Evolutionary conservation across 2,888 invertebrate species (phyloP), one percentile per base, ranked within the genome.

Genomic region (Mythimna lalbum): DNA sequence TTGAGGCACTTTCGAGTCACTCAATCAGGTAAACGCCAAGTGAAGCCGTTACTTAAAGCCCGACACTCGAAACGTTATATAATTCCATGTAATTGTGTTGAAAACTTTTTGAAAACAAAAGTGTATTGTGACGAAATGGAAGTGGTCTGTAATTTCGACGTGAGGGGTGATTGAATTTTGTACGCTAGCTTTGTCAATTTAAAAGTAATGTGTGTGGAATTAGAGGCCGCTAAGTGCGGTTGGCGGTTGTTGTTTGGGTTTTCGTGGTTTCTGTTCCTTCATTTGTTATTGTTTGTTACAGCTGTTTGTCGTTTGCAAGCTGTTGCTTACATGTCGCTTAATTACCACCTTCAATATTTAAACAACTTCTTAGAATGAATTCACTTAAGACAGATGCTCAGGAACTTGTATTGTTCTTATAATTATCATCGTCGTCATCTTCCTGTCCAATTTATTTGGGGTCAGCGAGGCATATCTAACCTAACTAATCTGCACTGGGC

Each of bases 1-100:
- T 89, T 90, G 76, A 82, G 82, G 85, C 87, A 88, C 89, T 90
- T 89, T 89, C 87, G 80, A 88, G 83, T 85, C 89, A 88, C 89
- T 88, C 89, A 89, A 89, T 90, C 89, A 87, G 86, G 86, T 89
- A 86, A 88, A 88, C 86, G 88, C 74, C 78, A 78, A 76, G 76
- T 83, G 82, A 82, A 82, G 80, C 72, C 70, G 82, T 84, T 84
- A 80, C 74, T 86, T 84, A 81, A 73, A 66, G 67, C 63, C 64
- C 73, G 74, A 66, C 84, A 76, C 78, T 84, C 73, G 61, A 77
- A 76, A 78, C 62, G 47, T 85, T 79, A 80, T 73, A 84, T 86
- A 86, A 84, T 84, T 79, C 60, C 67, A 76, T 80, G 74, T 84
- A 80, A 86, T 86, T 85, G 75, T 64, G 63, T 76, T 63, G 70